These are phyloP conservation scores for Sebastes nivosus DNA, from an alignment of 2,797 vertebrate genomes.

Conservation along the genomic window DNA sequence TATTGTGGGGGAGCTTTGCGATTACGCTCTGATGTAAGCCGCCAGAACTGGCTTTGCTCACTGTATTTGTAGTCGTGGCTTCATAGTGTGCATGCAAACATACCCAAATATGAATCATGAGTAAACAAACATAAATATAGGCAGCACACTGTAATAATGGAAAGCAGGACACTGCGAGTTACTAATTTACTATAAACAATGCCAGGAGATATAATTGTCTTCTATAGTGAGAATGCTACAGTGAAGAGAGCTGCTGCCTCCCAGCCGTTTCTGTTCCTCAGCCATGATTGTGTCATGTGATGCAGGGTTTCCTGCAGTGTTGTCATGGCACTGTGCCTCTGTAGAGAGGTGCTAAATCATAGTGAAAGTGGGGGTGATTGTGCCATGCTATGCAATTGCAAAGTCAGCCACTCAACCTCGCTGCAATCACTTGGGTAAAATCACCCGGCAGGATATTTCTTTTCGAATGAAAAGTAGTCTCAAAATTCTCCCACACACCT, in stretches of 20 bases:
- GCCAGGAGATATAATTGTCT: neutral
- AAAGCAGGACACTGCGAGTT: neutral
- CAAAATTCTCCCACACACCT: neutral
- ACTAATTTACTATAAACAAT: neutral
- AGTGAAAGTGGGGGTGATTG: neutral
- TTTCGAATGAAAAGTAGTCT: neutral
- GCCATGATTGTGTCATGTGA: neutral
- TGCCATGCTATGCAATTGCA: neutral
- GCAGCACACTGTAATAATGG: neutral
- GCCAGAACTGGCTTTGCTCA: neutral
- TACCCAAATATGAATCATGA: neutral
- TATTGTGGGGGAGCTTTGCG: neutral
- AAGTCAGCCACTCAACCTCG: neutral
- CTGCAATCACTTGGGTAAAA: neutral
- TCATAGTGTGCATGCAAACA: neutral
- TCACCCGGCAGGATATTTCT: neutral
- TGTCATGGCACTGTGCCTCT: neutral
- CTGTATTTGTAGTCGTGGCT: neutral
- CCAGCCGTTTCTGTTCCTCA: neutral
- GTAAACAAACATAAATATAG: neutral
- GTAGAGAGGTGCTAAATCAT: neutral
- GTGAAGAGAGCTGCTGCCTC: neutral
- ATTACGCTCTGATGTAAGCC: neutral
- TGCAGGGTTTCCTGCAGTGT: neutral
- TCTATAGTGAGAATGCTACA: neutral